phyloP scores from a whole-genome alignment of 1,140 invertebrate species.

The Drosophila dunni region DNA sequence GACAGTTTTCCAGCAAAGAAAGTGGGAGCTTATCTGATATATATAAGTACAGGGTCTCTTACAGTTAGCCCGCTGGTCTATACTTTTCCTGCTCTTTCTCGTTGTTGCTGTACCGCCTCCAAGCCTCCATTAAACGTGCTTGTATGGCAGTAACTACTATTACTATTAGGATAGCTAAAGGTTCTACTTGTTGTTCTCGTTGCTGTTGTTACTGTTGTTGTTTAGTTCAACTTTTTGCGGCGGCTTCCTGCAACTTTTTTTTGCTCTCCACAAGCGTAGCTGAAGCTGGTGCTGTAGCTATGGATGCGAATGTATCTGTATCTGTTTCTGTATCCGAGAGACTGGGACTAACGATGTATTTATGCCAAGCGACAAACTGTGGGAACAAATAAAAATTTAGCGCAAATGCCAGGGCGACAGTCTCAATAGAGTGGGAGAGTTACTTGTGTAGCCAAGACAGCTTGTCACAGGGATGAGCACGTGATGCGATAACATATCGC shows the following conservation, averaged over 20 bases:
- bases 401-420: constrained; percentile 60
- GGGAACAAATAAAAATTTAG: constrained; percentile 82
- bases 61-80: no score
- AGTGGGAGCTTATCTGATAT: no score
- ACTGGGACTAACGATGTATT: constrained; percentile 76
- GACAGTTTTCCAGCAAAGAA: no score
- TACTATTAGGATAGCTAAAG: constrained; percentile 52
- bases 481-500: constrained; percentile 29
- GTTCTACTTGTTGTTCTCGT: constrained; percentile 13
- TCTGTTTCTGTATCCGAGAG: constrained; percentile 1
- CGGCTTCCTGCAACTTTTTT: constrained; percentile 70
- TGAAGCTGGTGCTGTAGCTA: constrained; percentile 41
- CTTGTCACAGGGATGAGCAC: constrained; percentile 29
- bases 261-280: constrained; percentile 36
- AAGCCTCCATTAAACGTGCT: constrained; percentile 78
- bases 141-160: constrained; percentile 81
- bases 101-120: constrained; percentile 48
- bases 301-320: neutral
- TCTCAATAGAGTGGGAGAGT: constrained; percentile 26
- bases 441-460: neutral
- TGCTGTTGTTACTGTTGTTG: constrained; percentile 47
- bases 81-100: neutral
- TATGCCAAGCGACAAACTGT: constrained; percentile 82
- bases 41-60: no score
- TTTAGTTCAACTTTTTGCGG: constrained; percentile 70